Base-by-base conservation (phyloP, 1,140 invertebrate genomes). In the Hyphantria cunea region DNA sequence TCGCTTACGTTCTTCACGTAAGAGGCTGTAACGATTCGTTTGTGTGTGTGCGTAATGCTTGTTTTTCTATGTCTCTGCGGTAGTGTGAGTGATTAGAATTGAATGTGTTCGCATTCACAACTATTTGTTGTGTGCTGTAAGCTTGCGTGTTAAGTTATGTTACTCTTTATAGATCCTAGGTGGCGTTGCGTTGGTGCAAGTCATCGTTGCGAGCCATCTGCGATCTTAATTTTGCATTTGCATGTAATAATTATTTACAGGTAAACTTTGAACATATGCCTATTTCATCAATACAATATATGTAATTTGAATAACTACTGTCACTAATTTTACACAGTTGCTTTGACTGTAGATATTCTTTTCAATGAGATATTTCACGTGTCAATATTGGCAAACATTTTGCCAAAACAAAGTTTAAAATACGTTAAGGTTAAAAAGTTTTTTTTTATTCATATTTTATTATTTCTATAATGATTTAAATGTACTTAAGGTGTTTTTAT, bases 1-100 rank as follows among this genome's bases (percentile, higher is more conserved):
- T 82, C 79, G 86, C 84, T 89, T 89, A 87, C 84, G 84, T 86
- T 83, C 84, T 79, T 88, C 84, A 87, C 87, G 85, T 88, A 90
- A 88, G 85, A 88, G 80, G 83, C 84, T 87, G 87, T 88, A 88
- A 88, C 76, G 72, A 65, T 76, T 56, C 54, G 66, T 60, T 72
- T 64, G 70, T 66, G 85, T 90, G 85, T 88, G 82, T 86, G 51
- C 34, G 66, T 89, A 86, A 83, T 86, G 85, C 68, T 87, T 74
- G 79, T 88, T 88, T 88, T 88, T 88, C 87, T 82, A 88, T 82
- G 82, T 78, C 81, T 45, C 34, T 51, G 12, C 33, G 45, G 63
- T 67, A 78, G 77, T 86, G 85, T 78, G 80, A 11, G 68, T 71
- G 51, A 48, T 77, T 70, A 73, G 70, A 80, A 80, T 74, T 79